Conservation (phyloP, 2,113 vertebrate genomes). For the Tragelaphus scriptus region DNA sequence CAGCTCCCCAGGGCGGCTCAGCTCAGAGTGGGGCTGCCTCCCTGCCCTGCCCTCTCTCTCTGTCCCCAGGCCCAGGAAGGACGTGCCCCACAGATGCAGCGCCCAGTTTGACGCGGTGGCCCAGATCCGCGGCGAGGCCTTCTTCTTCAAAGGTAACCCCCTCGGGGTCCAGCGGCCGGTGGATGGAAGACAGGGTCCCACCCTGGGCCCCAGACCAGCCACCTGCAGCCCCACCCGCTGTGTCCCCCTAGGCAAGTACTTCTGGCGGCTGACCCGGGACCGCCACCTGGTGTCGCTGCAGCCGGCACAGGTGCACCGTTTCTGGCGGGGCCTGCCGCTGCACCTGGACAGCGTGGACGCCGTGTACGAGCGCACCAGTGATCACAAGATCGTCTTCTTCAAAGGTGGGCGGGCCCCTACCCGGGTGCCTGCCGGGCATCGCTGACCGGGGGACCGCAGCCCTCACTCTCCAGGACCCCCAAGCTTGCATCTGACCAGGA, state of each 20-base stretch:
- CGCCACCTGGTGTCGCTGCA: slow-evolving; percentile 94
- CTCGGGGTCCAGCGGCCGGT: fast-evolving
- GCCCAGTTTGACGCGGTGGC: slow-evolving; percentile 94
- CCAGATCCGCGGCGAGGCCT: slow-evolving; percentile 97
- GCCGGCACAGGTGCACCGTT: slow-evolving; percentile 94
- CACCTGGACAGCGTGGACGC: slow-evolving; percentile 94
- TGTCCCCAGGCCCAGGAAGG: slow-evolving; percentile 81
- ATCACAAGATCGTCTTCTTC: slow-evolving; percentile 98
- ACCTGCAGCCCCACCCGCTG: background rate
- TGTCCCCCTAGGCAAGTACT: slow-evolving; percentile 88
- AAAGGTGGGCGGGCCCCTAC: slow-evolving; percentile 84
- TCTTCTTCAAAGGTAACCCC: slow-evolving; percentile 97
- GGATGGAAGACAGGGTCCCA: fast-evolving
- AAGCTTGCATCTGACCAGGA: background rate
- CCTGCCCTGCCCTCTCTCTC: background rate
- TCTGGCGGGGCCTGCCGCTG: slow-evolving; percentile 93
- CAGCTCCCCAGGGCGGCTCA: background rate
- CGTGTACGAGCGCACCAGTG: slow-evolving; percentile 90
- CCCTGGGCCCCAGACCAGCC: fast-evolving
- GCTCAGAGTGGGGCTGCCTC: background rate
- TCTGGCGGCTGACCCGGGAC: slow-evolving; percentile 95
- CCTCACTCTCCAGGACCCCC: fast-evolving
- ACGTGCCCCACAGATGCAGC: slow-evolving; percentile 90
- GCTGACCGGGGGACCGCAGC: background rate
- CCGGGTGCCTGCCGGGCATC: fast-evolving